Conservation (phyloP, 1,140 invertebrate genomes). For the Hylyphantes graminicola region DNA sequence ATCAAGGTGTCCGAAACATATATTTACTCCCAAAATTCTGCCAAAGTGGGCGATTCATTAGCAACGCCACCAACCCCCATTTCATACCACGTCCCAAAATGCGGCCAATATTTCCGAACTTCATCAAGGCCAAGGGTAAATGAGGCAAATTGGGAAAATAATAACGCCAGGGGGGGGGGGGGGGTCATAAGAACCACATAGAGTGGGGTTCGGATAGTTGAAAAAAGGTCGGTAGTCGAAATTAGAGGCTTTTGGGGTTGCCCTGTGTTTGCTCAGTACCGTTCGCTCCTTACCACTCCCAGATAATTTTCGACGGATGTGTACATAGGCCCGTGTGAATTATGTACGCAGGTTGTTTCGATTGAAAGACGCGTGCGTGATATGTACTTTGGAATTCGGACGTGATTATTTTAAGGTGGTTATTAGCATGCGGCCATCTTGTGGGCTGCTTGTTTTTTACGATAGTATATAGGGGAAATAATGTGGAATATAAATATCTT, state of each 20-base stretch:
- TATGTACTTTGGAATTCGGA: too few relatives aligned
- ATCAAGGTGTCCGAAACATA: too few relatives aligned
- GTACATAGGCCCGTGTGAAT: constrained; percentile 47
- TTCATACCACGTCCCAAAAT: constrained; percentile 19
- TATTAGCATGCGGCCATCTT: too few relatives aligned
- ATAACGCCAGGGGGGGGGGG: not conserved
- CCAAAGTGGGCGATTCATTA: not conserved
- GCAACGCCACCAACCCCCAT: not conserved
- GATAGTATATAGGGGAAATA: too few relatives aligned
- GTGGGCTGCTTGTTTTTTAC: too few relatives aligned
- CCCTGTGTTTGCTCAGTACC: constrained; percentile 49
- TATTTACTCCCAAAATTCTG: too few relatives aligned
- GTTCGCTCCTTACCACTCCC: constrained; percentile 55
- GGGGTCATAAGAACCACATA: not conserved
- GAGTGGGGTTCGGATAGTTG: not conserved
- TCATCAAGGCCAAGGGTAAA: constrained; percentile 56
- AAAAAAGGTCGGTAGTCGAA: constrained; percentile 54
- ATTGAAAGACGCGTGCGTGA: constrained; percentile 1
- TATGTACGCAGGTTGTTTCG: constrained; percentile 13
- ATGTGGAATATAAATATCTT: too few relatives aligned
- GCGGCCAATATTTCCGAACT: constrained; percentile 35
- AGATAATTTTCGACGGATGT: constrained; percentile 53
- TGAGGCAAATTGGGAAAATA: constrained; percentile 58
- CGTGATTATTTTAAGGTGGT: too few relatives aligned
- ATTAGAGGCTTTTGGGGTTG: constrained; percentile 57